These are phyloP conservation scores for Diadumene lineata DNA, from an alignment of 92 coral and sea anemone species.

Conservation along the genomic window DNA sequence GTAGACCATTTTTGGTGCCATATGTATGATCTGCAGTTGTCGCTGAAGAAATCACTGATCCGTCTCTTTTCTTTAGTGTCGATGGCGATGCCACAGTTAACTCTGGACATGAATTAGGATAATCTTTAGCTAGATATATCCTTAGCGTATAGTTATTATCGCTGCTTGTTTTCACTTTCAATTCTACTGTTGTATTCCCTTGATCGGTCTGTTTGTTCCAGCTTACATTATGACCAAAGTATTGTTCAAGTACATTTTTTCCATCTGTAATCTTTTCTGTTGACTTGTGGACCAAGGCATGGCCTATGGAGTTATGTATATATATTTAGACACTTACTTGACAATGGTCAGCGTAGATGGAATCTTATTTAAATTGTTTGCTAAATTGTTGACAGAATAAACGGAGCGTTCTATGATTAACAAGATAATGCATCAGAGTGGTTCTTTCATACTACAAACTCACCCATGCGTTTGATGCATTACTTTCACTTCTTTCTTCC, in stretches of 20 bases:
- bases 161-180: conserved; percentile 44
- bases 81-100: conserved; percentile 60
- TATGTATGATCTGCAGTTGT: background rate
- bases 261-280: conserved; percentile 60
- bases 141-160: conserved; percentile 62
- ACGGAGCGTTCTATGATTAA: too few relatives aligned
- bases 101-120: conserved; percentile 66
- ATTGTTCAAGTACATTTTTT: conserved; percentile 57
- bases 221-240: conserved; percentile 56
- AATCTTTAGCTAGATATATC: conserved; percentile 64
- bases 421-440: too few relatives aligned
- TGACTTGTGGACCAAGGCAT: conserved; percentile 75
- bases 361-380: too few relatives aligned
- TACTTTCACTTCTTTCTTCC: too few relatives aligned
- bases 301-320: background rate
- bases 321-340: too few relatives aligned
- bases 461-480: too few relatives aligned
- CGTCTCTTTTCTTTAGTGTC: background rate
- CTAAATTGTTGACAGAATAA: too few relatives aligned
- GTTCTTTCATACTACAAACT: too few relatives aligned
- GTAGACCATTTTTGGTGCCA: conserved; percentile 53
- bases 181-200: conserved; percentile 60
- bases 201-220: conserved; percentile 74
- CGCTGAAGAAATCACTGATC: background rate
- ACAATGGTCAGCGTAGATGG: too few relatives aligned